Base-by-base conservation (phyloP, 1,140 invertebrate species). In the Drosophila novamexicana region DNA sequence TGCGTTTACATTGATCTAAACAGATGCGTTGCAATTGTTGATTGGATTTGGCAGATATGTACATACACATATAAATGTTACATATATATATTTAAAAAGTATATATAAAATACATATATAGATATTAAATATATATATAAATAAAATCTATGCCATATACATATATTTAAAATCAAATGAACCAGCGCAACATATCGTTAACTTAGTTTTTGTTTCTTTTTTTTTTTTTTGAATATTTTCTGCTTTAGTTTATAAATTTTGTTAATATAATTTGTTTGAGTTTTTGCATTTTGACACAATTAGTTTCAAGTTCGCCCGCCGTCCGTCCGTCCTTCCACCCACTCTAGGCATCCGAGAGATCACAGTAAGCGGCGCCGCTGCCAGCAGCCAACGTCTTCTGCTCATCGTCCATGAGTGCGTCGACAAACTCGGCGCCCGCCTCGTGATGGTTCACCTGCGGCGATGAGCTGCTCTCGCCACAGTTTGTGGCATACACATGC, bases 401-500 rank as follows among this genome's bases (percentile, higher is more conserved):
- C 56, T 88, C 84, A 36, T 91, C 90, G 14, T 90, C 90, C 74
- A 90, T 77, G 0, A 91, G 74, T 0, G 64, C 81, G 9, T 91
- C 91, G 16, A 86, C 75, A 62, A 73, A 73, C 22, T 91, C 81
- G 29, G 58, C 78, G 12, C 58, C 64, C 7, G 84, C 71, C 59
- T 92, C 91, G 52, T 85, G 78, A 42, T 91, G 90, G 61, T 91
- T 88, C 29, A 91, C 91, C 69, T 92, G 91, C 44, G 89, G 85
- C 67, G 91, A 92, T 7, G 86, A 92, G 34, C 81, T 85, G 62
- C 89, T 90, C 63, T 92, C 91, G 42, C 90, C 90, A 67, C 91
- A 92, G 32, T 92, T 92, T 18, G 91, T 92, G 53, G 91, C 91
- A 68, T 92, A 92, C 9, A 92, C 91, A 79, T 92, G 91, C 7